Evolutionary conservation across 2,888 invertebrate species (phyloP).

Genomic region (Conchocele bisecta): DNA sequence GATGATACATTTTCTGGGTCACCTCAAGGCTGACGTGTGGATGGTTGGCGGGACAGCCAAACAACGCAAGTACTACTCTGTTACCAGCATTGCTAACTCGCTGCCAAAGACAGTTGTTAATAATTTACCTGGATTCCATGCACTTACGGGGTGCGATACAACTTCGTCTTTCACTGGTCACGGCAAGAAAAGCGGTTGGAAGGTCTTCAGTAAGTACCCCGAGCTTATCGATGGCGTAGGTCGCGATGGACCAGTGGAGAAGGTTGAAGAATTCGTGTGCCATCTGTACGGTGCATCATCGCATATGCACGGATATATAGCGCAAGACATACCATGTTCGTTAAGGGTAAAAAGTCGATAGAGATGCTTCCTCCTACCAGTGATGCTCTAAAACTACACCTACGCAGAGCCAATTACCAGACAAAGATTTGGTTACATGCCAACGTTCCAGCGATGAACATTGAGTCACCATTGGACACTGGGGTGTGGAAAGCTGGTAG

Average conservation of each 20-base stretch:
- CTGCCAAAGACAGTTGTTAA: neutral
- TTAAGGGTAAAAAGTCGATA: slow-evolving; percentile 4
- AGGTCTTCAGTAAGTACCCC: slow-evolving; percentile 8
- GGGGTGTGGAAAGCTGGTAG: slow-evolving; percentile 6
- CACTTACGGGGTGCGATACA: slow-evolving; percentile 26
- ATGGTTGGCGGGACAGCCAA: slow-evolving; percentile 26
- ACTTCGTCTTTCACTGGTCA: slow-evolving; percentile 26
- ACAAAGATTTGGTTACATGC: slow-evolving; percentile 36
- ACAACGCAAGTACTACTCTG: neutral
- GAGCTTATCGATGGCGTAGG: slow-evolving; percentile 24
- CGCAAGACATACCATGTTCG: slow-evolving; percentile 11
- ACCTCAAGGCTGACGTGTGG: slow-evolving; percentile 9
- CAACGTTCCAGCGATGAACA: slow-evolving; percentile 3
- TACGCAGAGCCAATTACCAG: slow-evolving; percentile 33
- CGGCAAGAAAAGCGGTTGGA: slow-evolving; percentile 34
- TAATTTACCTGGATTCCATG: slow-evolving; percentile 15
- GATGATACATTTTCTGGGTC: slow-evolving; percentile 11
- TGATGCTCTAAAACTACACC: slow-evolving; percentile 37
- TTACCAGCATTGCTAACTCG: neutral
- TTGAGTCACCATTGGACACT: slow-evolving; percentile 1
- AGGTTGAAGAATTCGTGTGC: slow-evolving; percentile 31
- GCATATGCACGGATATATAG: slow-evolving; percentile 10
- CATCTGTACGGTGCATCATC: slow-evolving; percentile 28
- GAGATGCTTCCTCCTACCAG: slow-evolving; percentile 27
- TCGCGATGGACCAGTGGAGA: slow-evolving; percentile 1